A percentile compares a stretch with the other conserved stretches of the same genome.
Evolutionary conservation across 2,797 vertebrate genomes (phyloP).

Genomic region (Darevskia mixta): DNA sequence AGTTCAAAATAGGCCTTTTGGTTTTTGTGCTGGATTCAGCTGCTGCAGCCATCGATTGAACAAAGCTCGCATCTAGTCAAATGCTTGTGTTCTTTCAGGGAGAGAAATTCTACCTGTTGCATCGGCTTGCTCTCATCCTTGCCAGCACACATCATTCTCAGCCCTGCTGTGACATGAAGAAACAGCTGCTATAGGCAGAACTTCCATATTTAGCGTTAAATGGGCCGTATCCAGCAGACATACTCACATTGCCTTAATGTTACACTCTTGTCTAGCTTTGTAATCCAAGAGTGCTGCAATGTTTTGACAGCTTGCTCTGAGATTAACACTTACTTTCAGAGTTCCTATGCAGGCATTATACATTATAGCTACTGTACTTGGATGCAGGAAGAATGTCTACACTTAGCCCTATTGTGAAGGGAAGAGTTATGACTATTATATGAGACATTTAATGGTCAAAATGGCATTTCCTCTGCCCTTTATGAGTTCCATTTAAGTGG

Average conservation of each 20-base stretch:
- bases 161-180: background rate
- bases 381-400: background rate
- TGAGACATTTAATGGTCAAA: background rate
- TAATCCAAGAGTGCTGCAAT: background rate
- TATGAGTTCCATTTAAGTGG: accelerated
- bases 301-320: background rate
- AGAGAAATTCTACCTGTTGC: background rate
- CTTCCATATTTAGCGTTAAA: background rate
- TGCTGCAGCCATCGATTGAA: background rate
- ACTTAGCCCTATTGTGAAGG: background rate
- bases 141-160: background rate
- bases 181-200: conserved; percentile 12
- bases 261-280: background rate
- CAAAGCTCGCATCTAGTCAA: background rate
- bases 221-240: background rate
- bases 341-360: background rate
- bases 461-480: background rate
- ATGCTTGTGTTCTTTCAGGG: background rate
- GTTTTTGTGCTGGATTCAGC: background rate
- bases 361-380: background rate
- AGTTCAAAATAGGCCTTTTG: background rate
- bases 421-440: background rate
- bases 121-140: background rate
- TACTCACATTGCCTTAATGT: background rate
- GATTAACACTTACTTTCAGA: background rate